phyloP scores from a whole-genome alignment of 2,888 invertebrate genomes.

The Acrobasis consociella region DNA sequence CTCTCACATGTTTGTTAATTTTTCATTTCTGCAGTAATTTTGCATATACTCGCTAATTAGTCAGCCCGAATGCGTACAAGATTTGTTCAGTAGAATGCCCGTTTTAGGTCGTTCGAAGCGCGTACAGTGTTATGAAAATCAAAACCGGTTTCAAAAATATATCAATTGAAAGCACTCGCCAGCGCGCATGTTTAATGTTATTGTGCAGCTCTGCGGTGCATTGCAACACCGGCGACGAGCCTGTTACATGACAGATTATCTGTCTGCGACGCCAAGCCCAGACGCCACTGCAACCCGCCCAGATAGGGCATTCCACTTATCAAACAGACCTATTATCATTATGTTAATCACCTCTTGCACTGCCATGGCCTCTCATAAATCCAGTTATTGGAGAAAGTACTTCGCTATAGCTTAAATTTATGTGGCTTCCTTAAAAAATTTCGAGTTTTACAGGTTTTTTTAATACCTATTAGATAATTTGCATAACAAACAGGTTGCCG shows the following conservation, averaged over 20 bases:
- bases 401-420: conserved; percentile 35
- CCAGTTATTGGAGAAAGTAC: conserved; percentile 40
- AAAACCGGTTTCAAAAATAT: conserved; percentile 77
- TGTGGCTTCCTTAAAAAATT: conserved; percentile 38
- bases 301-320: conserved; percentile 45
- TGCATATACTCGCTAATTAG: conserved; percentile 15
- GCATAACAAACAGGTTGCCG: conserved; percentile 46
- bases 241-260: conserved; percentile 64
- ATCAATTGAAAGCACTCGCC: conserved; percentile 75
- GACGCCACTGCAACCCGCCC: conserved; percentile 38
- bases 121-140: conserved; percentile 73
- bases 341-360: conserved; percentile 30
- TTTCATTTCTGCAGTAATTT: conserved; percentile 5
- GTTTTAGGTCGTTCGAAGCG: conserved; percentile 44
- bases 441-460: conserved; percentile 46
- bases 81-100: conserved; percentile 27
- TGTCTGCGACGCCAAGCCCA: conserved; percentile 42
- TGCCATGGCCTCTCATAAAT: conserved; percentile 31
- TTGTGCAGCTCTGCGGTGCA: conserved; percentile 66
- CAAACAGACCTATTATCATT: conserved; percentile 30
- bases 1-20: not conserved
- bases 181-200: conserved; percentile 71
- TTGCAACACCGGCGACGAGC: conserved; percentile 63
- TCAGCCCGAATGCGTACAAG: not conserved
- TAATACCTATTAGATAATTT: conserved; percentile 46